Conservation (phyloP, 1,140 invertebrate genomes). For the Euwallacea similis region DNA sequence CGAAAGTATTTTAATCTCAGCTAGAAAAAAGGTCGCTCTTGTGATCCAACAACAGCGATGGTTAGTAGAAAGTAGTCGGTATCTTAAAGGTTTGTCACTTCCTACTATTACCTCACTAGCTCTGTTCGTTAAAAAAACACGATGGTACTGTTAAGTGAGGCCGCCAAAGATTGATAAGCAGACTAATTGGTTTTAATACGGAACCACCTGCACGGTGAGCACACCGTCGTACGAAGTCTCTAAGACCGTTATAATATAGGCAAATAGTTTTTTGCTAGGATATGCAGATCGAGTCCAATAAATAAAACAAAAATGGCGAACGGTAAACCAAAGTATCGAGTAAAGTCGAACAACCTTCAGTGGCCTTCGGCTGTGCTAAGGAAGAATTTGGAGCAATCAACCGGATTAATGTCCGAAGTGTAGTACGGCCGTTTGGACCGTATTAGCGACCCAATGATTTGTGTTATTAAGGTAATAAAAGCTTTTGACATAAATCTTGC, state of each 20-base stretch:
- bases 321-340: constrained; percentile 19
- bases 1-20: constrained; percentile 6
- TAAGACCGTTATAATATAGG: constrained; percentile 5
- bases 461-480: neutral
- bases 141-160: neutral
- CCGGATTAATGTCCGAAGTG: constrained; percentile 6
- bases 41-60: too few relatives aligned
- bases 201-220: neutral
- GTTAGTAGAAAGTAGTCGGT: too few relatives aligned
- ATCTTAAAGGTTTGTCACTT: too few relatives aligned
- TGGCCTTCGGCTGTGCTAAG: constrained; percentile 10
- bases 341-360: constrained; percentile 22
- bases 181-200: constrained; percentile 2
- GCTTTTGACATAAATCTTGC: too few relatives aligned
- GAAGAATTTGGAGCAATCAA: constrained; percentile 24
- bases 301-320: constrained; percentile 25
- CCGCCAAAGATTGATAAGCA: constrained; percentile 1
- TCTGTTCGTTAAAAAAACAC: neutral
- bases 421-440: neutral
- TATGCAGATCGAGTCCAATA: constrained; percentile 22
- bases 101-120: too few relatives aligned
- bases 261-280: neutral
- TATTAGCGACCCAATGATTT: neutral
- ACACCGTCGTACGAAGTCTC: neutral
- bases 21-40: constrained; percentile 10